Base-by-base conservation (phyloP, 1,140 invertebrate genomes). In the Vollenhovia emeryi region DNA sequence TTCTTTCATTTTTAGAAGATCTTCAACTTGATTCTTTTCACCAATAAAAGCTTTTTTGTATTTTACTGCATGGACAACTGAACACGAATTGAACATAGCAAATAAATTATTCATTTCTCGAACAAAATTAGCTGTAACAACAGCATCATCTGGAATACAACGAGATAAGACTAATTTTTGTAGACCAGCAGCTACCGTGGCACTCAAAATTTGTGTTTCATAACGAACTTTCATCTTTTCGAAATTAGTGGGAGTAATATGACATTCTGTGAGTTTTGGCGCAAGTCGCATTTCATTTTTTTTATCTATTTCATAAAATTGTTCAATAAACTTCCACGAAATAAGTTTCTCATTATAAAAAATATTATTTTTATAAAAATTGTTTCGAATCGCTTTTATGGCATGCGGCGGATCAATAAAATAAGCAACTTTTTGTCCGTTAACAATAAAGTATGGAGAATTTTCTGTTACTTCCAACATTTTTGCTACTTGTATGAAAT, bases 171-270 rank as follows among this genome's bases (percentile, higher is more conserved):
- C 15, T 1, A 66, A 45, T 66, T 24, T 64, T 64, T 66, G 1
- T 45, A 66, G 9, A 66, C n/a, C 36, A 6, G 64, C 33, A 45
- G 36, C 36, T 45, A 66, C 21, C 15, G 64, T 43, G 2, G 64
- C 21, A 66, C 66, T 69, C 43, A 69, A 9, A 69, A 69, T 3
- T 69, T 50, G 66, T 50, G 43, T 30, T 27, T 21, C 66, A 69
- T 69, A 69, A 2, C 43, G 6, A 48, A 69, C 43, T 18, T 69
- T 69, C 24, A 69, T 69, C 27, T 48, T 48, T 3, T 69, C 24
- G 11, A 69, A 69, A 69, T 48, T 68, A 27, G 18, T 48, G 50
- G 13, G 43, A 36, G 21, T 6, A 27, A 69, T 15, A 69, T 69
- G 43, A 4, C 7, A n/a, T n/a, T n/a, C n/a, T n/a, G n/a, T n/a